Base-by-base conservation (phyloP, 1,140 invertebrate genomes). In the Trichonephila clavipes region DNA sequence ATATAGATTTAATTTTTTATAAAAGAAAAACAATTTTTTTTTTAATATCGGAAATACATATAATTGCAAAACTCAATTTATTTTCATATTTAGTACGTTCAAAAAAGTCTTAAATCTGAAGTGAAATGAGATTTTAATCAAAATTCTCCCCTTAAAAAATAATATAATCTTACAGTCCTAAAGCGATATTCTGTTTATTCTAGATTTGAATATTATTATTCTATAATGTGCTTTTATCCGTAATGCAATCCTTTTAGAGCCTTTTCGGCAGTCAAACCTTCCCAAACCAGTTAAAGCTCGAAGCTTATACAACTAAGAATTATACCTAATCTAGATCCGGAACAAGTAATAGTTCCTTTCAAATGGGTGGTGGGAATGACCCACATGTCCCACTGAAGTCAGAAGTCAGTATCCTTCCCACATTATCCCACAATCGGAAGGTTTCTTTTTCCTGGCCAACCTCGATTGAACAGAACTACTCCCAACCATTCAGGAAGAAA, bases 341-440 rank as follows among this genome's bases (percentile, higher is more conserved):
- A 87, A 87, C 85, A 87, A 87, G 59, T 40, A 59, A 18, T 34
- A 87, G 62, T 62, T 87, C 85, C 61, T 87, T 87, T 87, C 59
- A 62, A 24, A 77, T 19, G 21, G 85, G 21, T 40, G 28, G 85
- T 28, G 59, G 5, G 85, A 87, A 28, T 87, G 85, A 87, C 85
- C 85, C 85, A 87, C 28, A 87, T 87, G 85, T 64, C 59, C n/a
- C 16, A 59, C 21, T 62, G 58, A 87, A 34, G 85, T 87, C 85
- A 87, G 59, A 61, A 87, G 85, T 87, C 85, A 87, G 21, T 34
- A 58, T 34, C 24, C 58, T 85, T 28, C 72, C 40, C 28, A 34
- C 72, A 77, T 28, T 77, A 40, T 40, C 28, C 40, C 14, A 87
- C 85, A 87, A 87, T 87, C 85, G 59, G 59, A 86, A 62, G 85